phyloP scores from a whole-genome alignment of 2,797 vertebrate species.

The Psittacula derbiana region DNA sequence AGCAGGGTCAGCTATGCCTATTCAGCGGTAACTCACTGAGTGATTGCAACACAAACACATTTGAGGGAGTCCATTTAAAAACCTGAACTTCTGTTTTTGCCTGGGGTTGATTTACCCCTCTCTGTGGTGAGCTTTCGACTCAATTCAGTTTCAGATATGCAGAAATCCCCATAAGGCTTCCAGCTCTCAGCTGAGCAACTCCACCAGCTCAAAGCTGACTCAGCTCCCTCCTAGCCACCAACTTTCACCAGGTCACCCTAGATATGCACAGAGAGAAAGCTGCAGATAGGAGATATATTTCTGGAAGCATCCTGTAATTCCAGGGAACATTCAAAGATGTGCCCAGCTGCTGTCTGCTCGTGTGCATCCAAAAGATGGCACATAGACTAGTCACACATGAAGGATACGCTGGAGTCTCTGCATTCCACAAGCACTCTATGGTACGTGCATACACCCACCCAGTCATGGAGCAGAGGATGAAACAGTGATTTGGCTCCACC shows the following conservation, averaged over 20 bases:
- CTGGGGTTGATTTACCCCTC: neutral
- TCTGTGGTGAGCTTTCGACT: neutral
- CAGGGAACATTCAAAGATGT: neutral
- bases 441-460: neutral
- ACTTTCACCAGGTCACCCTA: neutral
- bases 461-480: neutral
- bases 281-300: neutral
- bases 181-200: neutral
- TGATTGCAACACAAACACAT: neutral
- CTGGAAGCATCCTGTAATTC: neutral
- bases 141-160: neutral
- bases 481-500: fast-evolving
- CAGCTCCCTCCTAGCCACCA: neutral
- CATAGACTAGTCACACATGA: neutral
- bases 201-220: neutral
- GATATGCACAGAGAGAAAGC: neutral
- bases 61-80: neutral
- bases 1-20: neutral
- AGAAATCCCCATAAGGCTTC: neutral
- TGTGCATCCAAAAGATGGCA: neutral
- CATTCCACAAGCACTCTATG: no score
- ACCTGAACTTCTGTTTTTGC: neutral
- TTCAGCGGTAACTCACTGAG: neutral
- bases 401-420: neutral
- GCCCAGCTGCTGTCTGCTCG: neutral